These are phyloP conservation scores for Oreotragus oreotragus DNA, from an alignment of 2,113 vertebrate species.

Conservation along the genomic window DNA sequence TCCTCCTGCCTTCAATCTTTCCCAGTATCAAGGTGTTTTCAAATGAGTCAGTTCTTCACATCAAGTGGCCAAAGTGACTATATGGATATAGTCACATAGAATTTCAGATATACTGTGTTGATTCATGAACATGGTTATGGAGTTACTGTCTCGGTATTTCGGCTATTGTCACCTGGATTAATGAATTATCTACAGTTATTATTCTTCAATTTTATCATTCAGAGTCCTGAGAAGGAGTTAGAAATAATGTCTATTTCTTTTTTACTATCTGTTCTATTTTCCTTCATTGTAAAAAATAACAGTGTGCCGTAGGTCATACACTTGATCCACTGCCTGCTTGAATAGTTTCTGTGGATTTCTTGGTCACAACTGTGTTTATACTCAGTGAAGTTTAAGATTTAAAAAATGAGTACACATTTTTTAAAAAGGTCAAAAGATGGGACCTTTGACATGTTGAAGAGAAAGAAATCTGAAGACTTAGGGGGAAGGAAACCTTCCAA, in stretches of 20 bases:
- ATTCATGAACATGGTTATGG: not conserved
- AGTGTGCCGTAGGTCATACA: not conserved
- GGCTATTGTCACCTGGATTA: not conserved
- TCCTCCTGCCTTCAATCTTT: not conserved
- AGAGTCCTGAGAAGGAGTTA: not conserved
- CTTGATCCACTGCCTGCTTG: not conserved
- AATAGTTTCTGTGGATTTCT: slow-evolving; percentile 11
- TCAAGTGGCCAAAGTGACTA: not conserved
- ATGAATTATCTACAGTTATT: not conserved
- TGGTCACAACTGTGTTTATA: not conserved
- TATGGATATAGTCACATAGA: not conserved
- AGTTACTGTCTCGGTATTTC: not conserved
- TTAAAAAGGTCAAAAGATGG: not conserved
- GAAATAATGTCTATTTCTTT: not conserved
- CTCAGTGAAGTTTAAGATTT: not conserved
- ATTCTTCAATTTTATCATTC: not conserved
- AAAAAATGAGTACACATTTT: not conserved
- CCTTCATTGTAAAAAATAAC: not conserved
- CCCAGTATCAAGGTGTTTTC: not conserved
- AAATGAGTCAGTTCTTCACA: not conserved
- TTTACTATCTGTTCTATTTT: not conserved
- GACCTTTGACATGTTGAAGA: not conserved
- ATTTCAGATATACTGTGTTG: not conserved
- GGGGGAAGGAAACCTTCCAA: not conserved
- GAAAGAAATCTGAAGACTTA: not conserved